A percentile compares a stretch with the other conserved stretches of the same genome.
Evolutionary conservation across 2,888 invertebrate genomes (phyloP).

Genomic region (Ormia ochracea): DNA sequence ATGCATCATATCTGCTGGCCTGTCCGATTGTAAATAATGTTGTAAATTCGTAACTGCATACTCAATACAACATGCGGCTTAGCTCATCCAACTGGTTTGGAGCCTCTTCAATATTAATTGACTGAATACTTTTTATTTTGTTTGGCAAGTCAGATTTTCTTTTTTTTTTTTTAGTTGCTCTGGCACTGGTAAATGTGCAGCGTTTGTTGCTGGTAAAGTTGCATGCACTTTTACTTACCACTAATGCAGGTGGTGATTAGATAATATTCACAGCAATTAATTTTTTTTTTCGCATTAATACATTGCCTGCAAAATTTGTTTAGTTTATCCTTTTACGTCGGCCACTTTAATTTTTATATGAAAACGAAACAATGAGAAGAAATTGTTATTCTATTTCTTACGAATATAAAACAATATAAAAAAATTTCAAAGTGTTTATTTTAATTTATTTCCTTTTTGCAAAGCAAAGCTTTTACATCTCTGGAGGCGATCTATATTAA

Average conservation of each 20-base stretch:
- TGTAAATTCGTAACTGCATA: slow-evolving; percentile 34
- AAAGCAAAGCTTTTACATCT: neutral
- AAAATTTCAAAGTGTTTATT: slow-evolving; percentile 4
- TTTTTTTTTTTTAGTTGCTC: neutral
- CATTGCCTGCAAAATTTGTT: neutral
- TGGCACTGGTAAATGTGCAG: neutral
- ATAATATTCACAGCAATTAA: slow-evolving; percentile 33
- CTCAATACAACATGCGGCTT: slow-evolving; percentile 10
- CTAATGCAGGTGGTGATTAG: slow-evolving; percentile 32
- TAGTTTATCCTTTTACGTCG: neutral
- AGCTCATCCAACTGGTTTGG: slow-evolving; percentile 45
- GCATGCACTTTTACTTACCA: slow-evolving; percentile 33
- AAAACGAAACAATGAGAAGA: neutral
- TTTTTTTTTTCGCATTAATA: neutral
- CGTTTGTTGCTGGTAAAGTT: slow-evolving; percentile 3
- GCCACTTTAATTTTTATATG: too few relatives aligned
- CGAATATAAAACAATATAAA: slow-evolving; percentile 2
- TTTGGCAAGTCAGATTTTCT: slow-evolving; percentile 6
- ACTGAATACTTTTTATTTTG: slow-evolving; percentile 34
- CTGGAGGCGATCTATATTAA: slow-evolving; percentile 1
- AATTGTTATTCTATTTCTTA: neutral
- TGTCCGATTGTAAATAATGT: neutral
- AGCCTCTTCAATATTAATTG: slow-evolving; percentile 60
- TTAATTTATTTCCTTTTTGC: neutral
- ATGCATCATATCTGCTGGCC: neutral